Percentiles rank a stretch among this genome's conserved stretches.
Conservation (phyloP, 2,113 vertebrate species). For the Myanophis thanlyinensis region DNA sequence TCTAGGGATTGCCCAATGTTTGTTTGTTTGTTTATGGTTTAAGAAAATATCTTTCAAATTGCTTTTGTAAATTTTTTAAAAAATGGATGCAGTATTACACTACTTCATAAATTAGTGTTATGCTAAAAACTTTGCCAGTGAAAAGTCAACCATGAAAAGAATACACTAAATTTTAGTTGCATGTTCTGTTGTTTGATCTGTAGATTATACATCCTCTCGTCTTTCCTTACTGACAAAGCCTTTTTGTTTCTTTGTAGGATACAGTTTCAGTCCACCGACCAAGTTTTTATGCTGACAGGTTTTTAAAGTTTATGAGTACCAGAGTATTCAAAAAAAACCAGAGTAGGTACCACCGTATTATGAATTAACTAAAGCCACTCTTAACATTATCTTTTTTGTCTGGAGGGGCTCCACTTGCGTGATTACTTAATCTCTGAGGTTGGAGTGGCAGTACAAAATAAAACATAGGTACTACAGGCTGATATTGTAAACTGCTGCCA, state of each 20-base stretch:
- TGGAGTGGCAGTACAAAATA: background rate
- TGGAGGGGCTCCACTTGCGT: background rate
- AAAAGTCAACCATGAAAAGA: background rate
- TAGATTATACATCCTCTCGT: background rate
- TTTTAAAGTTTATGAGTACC: constrained; percentile 97
- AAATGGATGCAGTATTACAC: background rate
- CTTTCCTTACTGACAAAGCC: constrained; percentile 5
- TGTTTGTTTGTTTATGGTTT: background rate
- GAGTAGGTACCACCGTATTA: constrained; percentile 74
- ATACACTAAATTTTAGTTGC: background rate
- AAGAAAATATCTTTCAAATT: background rate
- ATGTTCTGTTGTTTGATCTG: background rate
- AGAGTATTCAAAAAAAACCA: constrained; percentile 94
- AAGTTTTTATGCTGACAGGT: constrained; percentile 94
- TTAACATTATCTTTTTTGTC: background rate
- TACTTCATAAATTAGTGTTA: background rate
- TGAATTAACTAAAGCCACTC: background rate
- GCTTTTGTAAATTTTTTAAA: background rate
- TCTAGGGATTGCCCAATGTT: constrained; percentile 3
- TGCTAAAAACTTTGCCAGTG: background rate
- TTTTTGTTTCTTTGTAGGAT: constrained; percentile 75
- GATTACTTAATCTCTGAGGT: too few relatives aligned
- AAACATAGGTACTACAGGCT: background rate
- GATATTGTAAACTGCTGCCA: background rate
- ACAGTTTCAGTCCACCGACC: constrained; percentile 95